These are phyloP conservation scores for Phanerotoma sp. DNA, from an alignment of 2,888 invertebrate genomes.

Conservation along the genomic window DNA sequence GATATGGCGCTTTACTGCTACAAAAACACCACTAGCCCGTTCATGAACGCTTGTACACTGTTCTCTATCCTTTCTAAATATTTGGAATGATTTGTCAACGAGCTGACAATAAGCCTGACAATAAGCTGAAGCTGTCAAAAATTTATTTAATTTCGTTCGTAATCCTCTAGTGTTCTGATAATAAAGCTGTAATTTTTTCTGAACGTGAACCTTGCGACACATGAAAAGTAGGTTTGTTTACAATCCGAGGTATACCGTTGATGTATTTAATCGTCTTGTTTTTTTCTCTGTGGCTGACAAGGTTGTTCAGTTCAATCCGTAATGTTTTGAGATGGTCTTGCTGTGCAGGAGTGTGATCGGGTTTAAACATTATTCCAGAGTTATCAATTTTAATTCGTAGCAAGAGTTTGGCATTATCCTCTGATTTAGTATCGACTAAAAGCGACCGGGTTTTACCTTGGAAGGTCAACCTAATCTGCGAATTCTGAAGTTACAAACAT, in stretches of 20 bases:
- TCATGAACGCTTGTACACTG: not conserved
- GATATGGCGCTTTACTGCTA: not conserved
- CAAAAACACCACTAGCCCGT: not conserved
- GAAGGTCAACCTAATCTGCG: not conserved
- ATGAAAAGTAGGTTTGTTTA: not conserved
- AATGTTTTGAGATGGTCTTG: not conserved
- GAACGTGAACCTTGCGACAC: not conserved
- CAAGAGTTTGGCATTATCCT: not conserved
- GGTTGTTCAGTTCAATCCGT: not conserved
- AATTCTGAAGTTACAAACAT: not conserved
- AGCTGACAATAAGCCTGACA: not conserved
- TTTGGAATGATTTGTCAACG: not conserved
- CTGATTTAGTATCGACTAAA: not conserved
- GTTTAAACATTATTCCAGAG: not conserved
- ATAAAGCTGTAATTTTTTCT: not conserved
- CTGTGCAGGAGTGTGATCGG: not conserved
- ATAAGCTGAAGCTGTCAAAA: not conserved
- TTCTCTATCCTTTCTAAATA: not conserved
- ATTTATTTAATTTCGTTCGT: not conserved
- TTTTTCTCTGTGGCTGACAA: not conserved
- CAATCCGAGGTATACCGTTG: not conserved
- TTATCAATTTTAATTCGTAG: too few relatives aligned
- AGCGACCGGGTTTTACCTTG: not conserved
- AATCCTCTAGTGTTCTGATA: not conserved
- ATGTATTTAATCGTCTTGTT: not conserved